phyloP scores from a whole-genome alignment of 2,113 vertebrate genomes.

The Perca flavescens region DNA sequence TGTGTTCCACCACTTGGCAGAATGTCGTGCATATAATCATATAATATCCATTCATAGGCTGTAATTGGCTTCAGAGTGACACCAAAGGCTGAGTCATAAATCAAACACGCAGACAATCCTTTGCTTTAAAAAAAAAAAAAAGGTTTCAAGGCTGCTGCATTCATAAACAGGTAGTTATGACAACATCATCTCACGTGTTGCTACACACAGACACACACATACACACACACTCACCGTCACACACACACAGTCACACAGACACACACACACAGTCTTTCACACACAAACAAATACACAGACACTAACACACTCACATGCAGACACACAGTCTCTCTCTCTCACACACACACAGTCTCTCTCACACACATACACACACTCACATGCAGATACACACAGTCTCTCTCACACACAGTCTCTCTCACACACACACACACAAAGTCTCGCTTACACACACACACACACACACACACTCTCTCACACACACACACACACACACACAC shows the following conservation, averaged over 20 bases:
- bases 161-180: slow-evolving; percentile 73
- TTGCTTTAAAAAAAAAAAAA: slow-evolving; percentile 42
- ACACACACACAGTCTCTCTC: not conserved
- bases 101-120: slow-evolving; percentile 67
- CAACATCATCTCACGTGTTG: slow-evolving; percentile 45
- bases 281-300: too few relatives aligned
- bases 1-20: slow-evolving; percentile 75
- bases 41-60: slow-evolving; percentile 80
- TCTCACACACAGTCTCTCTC: not conserved
- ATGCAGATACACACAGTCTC: not conserved
- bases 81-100: slow-evolving; percentile 76
- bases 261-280: too few relatives aligned
- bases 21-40: slow-evolving; percentile 68
- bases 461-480: too few relatives aligned
- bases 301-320: too few relatives aligned
- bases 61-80: slow-evolving; percentile 81
- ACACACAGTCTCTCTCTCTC: too few relatives aligned
- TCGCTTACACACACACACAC: too few relatives aligned
- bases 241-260: too few relatives aligned
- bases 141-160: slow-evolving; percentile 60
- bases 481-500: too few relatives aligned
- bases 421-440: too few relatives aligned
- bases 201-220: not conserved
- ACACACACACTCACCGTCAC: too few relatives aligned
- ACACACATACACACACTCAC: slow-evolving; percentile 20